Evolutionary conservation across 2,113 vertebrate genomes (phyloP), one percentile per base, ranked within the genome.

Genomic region (Isichthys henryi): DNA sequence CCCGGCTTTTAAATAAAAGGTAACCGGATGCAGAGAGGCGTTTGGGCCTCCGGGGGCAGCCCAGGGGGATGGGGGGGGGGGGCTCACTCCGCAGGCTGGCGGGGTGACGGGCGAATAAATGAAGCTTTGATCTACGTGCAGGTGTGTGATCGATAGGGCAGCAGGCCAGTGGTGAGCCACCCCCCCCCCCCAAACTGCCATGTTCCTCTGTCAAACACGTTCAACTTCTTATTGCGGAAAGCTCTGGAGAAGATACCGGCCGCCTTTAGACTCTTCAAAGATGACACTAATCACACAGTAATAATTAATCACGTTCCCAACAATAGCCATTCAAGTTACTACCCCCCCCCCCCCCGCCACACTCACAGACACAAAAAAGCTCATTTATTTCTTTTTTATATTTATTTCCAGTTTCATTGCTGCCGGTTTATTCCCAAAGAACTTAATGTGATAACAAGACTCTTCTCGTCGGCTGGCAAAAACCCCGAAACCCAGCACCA

Each of bases 191-290:
- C 96, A 96, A 86, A 3, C 77, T 8, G 39, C 96, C 96, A 96
- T 84, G 96, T 95, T 96, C 96, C 96, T 96, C 96, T 97, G 97
- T 97, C 97, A 96, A 97, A 96, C 96, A 96, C 95, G 95, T 95
- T 96, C 95, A 95, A 93, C 93, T 95, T 96, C 94, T 96, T 95
- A 96, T 96, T 96, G 94, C 95, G 94, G 96, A 95, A 96, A 95
- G 45, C 88, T 17, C 43, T 46, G 35, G 74, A 80, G 87, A 94
- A 95, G 95, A 94, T 94, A 95, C 95, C 94, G 94, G 95, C 94
- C 93, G 95, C 95, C 93, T 95, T 97, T 95, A 95, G 95, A 93
- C 95, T 95, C 94, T 95, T 95, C 96, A 96, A 96, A 96, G 96
- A 96, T 95, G 95, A 96, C 95, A 92, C 93, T 95, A 97, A 96